Evolutionary conservation across 2,888 invertebrate genomes (phyloP).

Genomic region (Tortricodes alternella): DNA sequence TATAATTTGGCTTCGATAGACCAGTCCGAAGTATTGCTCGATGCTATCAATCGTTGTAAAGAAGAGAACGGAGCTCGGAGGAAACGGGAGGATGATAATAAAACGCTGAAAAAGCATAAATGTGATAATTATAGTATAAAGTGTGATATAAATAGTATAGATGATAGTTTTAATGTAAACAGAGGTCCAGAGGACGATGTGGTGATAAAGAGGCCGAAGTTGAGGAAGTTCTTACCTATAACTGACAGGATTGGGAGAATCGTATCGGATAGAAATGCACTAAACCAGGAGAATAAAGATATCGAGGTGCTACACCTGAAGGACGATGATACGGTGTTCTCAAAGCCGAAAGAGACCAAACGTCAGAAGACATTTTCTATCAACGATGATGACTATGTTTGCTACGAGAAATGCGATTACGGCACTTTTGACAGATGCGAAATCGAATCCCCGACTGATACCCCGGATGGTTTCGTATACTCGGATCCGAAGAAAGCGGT

Average conservation of each 20-base stretch:
- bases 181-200: constrained; percentile 36
- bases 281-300: constrained; percentile 51
- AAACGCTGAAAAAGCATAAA: constrained; percentile 71
- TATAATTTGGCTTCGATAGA: constrained; percentile 65
- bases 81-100: constrained; percentile 58
- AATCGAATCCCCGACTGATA: constrained; percentile 55
- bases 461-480: constrained; percentile 51
- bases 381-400: constrained; percentile 63
- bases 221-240: constrained; percentile 63
- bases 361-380: constrained; percentile 69
- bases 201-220: constrained; percentile 69
- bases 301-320: constrained; percentile 64
- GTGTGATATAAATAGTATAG: constrained; percentile 61
- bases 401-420: constrained; percentile 74
- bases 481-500: constrained; percentile 49
- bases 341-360: constrained; percentile 56
- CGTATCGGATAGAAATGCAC: constrained; percentile 57
- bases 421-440: constrained; percentile 65
- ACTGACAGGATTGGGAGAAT: constrained; percentile 66
- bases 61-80: constrained; percentile 52
- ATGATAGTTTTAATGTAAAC: constrained; percentile 41
- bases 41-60: constrained; percentile 78
- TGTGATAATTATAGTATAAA: constrained; percentile 72
- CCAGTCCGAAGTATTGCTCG: constrained; percentile 79
- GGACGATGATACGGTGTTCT: constrained; percentile 70